Base-by-base conservation (phyloP, 64 coral and sea anemone genomes). In the Montipora sp. region DNA sequence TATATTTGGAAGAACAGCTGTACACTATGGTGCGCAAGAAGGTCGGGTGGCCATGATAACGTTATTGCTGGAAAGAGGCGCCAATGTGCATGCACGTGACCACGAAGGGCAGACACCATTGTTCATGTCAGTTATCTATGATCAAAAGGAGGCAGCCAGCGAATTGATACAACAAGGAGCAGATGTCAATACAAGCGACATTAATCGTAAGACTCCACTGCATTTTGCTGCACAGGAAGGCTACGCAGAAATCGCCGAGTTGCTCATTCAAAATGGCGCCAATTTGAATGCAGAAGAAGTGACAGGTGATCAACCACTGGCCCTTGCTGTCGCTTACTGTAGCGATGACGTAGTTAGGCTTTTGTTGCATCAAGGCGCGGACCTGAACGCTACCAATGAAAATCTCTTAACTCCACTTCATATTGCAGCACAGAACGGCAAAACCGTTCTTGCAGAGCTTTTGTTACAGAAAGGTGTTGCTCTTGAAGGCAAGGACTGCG, bases 141-240 rank as follows among this genome's bases (percentile, higher is more conserved):
- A 91, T 51, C 95, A 96, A 68, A 76, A 76, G 2, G 88, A 79
- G 50, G 77, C 88, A 14, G 67, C 78, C 24, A 89, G 60, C 43
- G 49, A 83, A 14, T 44, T 96, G 48, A 75, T 96, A 73, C 75
- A 93, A 8, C 76, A 87, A 44, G 95, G 92, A 10, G 82, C 82
- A 47, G 69, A 88, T 36, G 95, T 96, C 6, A 94, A 94, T 60
- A 83, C 88, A 36, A 73, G 47, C 15, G 95, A 96, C 8, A 75
- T 77, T 13, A 92, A 83, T 55, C 43, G 57, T 15, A 84, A 92
- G 47, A 92, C 95, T 7, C 81, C 92, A 43, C 83, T 96, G 73
- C 95, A 96, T 47, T 96, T 89, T 73, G 95, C 95, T 7, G 75
- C 90, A 18, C 95, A 96, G 55, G 95, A 96, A 79, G 95, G 95